Evolutionary conservation across 2,888 invertebrate genomes (phyloP).

Genomic region (Camponotus fellah): DNA sequence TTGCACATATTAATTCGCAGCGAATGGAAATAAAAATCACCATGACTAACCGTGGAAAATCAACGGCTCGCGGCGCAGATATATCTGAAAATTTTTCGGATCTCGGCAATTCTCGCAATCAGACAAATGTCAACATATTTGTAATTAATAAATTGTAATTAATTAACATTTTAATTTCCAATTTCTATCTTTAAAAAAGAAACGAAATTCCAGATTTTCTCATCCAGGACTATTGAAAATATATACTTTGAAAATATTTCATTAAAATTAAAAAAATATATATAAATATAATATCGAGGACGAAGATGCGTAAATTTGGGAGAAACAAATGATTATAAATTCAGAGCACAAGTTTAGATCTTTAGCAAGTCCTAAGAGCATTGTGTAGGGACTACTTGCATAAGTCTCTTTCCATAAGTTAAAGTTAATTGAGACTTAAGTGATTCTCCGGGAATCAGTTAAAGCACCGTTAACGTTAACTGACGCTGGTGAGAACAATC

Average conservation of each 20-base stretch:
- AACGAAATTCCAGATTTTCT: neutral
- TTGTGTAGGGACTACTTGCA: neutral
- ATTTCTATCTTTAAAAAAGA: neutral
- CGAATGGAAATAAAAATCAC: slow-evolving; percentile 20
- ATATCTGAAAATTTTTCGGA: neutral
- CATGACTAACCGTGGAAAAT: slow-evolving; percentile 23
- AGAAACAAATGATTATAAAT: neutral
- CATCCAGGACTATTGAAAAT: neutral
- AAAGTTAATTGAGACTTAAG: slow-evolving; percentile 45
- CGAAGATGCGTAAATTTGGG: neutral
- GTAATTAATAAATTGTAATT: neutral
- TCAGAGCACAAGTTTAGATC: neutral
- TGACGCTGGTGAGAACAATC: slow-evolving; percentile 7
- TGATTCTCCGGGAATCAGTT: slow-evolving; percentile 42
- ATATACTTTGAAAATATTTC: neutral
- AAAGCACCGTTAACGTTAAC: slow-evolving; percentile 35
- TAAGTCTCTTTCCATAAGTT: neutral
- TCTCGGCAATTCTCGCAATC: neutral
- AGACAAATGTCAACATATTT: neutral
- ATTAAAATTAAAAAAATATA: neutral
- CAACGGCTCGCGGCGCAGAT: neutral
- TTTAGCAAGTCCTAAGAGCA: neutral
- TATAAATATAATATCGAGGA: neutral
- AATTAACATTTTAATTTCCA: neutral
- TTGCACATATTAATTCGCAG: slow-evolving; percentile 9